Base-by-base conservation (phyloP, 2,888 invertebrate species). In the Oscheius onirici region DNA sequence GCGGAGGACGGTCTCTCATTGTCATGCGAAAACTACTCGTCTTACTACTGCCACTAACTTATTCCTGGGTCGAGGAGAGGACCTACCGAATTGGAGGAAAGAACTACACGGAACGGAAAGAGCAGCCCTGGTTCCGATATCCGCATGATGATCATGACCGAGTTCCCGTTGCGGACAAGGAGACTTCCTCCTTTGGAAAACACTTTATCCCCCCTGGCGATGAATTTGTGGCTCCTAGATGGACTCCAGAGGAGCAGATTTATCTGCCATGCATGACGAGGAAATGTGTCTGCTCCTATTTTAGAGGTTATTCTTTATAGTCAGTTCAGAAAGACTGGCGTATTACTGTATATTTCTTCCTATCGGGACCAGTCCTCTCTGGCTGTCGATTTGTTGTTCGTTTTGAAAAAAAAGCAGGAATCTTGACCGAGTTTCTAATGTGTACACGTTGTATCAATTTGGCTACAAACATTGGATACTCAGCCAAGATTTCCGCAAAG, bases 211-310 rank as follows among this genome's bases (percentile, higher is more conserved):
- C 81, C 10, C 74, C 75, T n/a, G 76, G 77, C 24, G 79, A 80
- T 46, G 72, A 71, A 0, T 78, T 76, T 28, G 65, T 77, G 0
- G 72, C 72, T 11, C 76, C 76, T 3, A 73, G 74, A 41, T 78
- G 78, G 80, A 75, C 46, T 17, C 54, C 51, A 6, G 69, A 74
- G 20, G 78, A 80, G 40, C 40, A 43, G 26, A 70, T 74, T 13
- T 83, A 82, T 58, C 51, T 83, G 67, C 73, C 75, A 22, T 84
- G 84, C 61, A 66, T 82, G 78, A 78, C 81, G 26, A 67, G 75
- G 52, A 69, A 75, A n/a, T 84, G 83, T 55, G 73, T 79, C 17
- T 84, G 84, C 65, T 79, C 77, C 17, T 79, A 76, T 63, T 84
- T 74, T 49, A 71, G 74, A 40, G 79, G 79, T 77, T 11, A 22